Conservation (phyloP, 2,113 vertebrate genomes). For the Pseudois nayaur region DNA sequence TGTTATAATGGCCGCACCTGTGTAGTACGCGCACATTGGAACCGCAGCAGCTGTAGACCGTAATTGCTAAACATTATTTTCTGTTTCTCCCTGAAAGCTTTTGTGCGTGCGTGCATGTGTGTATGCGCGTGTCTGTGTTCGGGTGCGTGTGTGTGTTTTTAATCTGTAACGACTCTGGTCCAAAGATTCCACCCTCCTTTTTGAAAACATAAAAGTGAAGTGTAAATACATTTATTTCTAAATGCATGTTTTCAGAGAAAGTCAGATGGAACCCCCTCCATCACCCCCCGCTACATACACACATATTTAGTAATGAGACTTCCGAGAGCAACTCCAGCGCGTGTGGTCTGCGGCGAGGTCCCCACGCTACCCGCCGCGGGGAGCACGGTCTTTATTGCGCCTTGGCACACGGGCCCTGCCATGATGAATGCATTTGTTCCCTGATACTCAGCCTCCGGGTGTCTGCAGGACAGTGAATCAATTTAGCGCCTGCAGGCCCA, state of each 20-base stretch:
- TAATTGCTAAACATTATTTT: constrained; percentile 89
- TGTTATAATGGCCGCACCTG: constrained; percentile 90
- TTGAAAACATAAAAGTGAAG: neutral
- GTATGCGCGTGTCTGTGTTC: constrained; percentile 21
- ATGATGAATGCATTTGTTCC: constrained; percentile 71
- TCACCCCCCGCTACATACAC: accelerated
- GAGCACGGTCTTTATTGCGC: constrained; percentile 9
- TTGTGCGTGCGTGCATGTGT: constrained; percentile 71
- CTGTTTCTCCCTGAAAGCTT: constrained; percentile 85
- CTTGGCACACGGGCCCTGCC: neutral
- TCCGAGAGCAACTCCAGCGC: neutral
- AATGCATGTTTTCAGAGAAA: neutral
- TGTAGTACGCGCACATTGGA: constrained; percentile 72
- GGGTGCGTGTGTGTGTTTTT: constrained; percentile 29
- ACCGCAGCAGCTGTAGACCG: constrained; percentile 79
- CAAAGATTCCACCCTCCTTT: neutral
- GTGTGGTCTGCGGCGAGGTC: neutral
- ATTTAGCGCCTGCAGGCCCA: constrained; percentile 51
- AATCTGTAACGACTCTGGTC: constrained; percentile 65
- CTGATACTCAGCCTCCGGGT: constrained; percentile 65
- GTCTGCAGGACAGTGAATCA: constrained; percentile 57
- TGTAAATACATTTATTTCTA: constrained; percentile 20
- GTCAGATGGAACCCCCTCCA: neutral
- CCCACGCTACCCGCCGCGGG: accelerated
- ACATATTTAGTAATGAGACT: accelerated